Percentiles rank a stretch among this genome's conserved stretches.
phyloP scores from a whole-genome alignment of 1,140 invertebrate species.

The Conus betulinus region DNA sequence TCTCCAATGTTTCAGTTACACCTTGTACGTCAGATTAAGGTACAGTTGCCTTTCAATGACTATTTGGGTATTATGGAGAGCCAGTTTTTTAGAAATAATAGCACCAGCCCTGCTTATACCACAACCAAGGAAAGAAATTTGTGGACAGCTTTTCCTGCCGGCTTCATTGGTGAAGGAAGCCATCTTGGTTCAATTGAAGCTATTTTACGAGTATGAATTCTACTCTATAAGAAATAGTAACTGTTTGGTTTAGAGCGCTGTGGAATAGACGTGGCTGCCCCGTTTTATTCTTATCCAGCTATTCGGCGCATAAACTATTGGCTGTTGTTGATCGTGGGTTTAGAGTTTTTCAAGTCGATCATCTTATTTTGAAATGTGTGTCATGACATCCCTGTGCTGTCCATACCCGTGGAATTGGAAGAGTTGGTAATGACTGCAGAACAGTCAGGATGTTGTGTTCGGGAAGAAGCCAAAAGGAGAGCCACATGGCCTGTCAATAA shows the following conservation, averaged over 20 bases:
- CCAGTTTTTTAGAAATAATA: neutral
- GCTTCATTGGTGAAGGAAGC: conserved; percentile 6
- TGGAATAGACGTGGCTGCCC: no score
- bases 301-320: no score
- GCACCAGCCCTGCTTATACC: neutral
- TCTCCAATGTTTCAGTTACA: neutral
- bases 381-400: no score
- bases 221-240: neutral
- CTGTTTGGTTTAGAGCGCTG: no score
- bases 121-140: neutral
- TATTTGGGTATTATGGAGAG: no score
- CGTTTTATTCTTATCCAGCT: no score
- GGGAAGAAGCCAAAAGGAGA: neutral
- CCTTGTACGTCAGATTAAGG: neutral
- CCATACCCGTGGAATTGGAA: neutral
- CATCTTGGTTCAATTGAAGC: conserved; percentile 22
- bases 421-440: conserved; percentile 28
- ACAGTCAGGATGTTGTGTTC: neutral
- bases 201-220: neutral
- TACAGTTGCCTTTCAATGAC: neutral
- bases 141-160: neutral
- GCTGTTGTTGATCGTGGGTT: no score
- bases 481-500: neutral
- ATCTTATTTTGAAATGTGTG: no score
- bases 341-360: no score